Evolutionary conservation across 1,140 invertebrate species (phyloP), one percentile per base, ranked within the genome.

Genomic region (Planococcus citri): DNA sequence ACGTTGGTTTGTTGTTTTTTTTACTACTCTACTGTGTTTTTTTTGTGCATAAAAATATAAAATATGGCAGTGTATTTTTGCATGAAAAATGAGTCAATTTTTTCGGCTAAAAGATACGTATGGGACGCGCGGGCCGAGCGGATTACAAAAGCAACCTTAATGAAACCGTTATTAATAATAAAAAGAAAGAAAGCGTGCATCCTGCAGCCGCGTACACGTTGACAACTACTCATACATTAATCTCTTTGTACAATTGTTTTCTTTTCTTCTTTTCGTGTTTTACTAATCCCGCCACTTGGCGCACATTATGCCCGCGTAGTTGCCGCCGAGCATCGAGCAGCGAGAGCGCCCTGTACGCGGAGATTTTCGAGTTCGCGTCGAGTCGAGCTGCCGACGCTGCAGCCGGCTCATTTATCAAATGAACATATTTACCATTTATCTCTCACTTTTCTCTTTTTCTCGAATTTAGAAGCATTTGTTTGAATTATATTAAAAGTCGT

Each of bases 111-210:
- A 51, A 20, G n/a, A n/a, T 51, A 14, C n/a, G n/a, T n/a, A 20
- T 20, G 17, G 41, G 12, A 20, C n/a, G 12, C 12, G 10, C 41
- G 41, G 41, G 41, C 12, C 2, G 2, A 3, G 41, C 4, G 41
- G 41, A 51, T 51, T 51, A 51, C 41, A 51, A 51, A 51, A 51
- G 41, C n/a, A 51, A 51, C 41, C 41, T 51, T 51, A 51, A 51
- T 51, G 41, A 51, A 51, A 51, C 41, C 41, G 41, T 51, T 51
- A 51, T 51, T 51, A 51, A 51, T 51, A 51, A 51, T 51, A 51
- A 51, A 51, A 20, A 20, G n/a, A 51, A 51, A 20, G n/a, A 51
- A 51, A 51, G 41, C 41, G 41, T 51, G 41, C 41, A 51, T 51
- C 41, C 41, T 51, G 41, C 41, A 51, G 6, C 41, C 3, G n/a